Conservation (phyloP, 2,113 vertebrate species). For the Lepus europaeus region DNA sequence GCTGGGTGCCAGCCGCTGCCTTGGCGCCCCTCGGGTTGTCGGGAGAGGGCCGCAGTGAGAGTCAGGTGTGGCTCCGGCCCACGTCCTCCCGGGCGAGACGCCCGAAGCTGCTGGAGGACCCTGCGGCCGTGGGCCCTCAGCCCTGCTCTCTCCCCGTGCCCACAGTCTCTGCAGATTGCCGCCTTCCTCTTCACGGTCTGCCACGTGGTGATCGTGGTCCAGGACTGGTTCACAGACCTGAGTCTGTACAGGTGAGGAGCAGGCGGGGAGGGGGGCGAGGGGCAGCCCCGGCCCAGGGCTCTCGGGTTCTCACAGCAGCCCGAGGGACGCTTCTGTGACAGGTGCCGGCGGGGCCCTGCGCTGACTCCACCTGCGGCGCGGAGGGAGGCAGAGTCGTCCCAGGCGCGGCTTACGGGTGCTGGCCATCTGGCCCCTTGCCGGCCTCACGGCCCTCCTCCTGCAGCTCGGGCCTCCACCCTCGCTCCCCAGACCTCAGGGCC, state of each 20-base stretch:
- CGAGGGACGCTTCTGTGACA: not conserved
- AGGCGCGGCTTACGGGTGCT: not conserved
- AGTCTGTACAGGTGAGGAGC: slow-evolving; percentile 92
- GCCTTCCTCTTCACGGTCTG: slow-evolving; percentile 96
- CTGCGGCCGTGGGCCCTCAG: not conserved
- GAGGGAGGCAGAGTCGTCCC: not conserved
- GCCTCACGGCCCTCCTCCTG: not conserved
- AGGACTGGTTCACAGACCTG: slow-evolving; percentile 96
- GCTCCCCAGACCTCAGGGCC: no score
- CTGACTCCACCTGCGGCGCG: not conserved
- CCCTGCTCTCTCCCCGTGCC: not conserved
- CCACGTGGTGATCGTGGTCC: slow-evolving; percentile 94
- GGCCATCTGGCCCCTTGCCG: fast-evolving
- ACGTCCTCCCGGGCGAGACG: no score
- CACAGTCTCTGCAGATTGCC: slow-evolving; percentile 94
- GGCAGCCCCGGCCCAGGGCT: not conserved
- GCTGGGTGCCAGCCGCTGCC: not conserved
- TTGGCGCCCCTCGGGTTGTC: not conserved
- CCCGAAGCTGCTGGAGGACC: not conserved
- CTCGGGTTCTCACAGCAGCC: not conserved
- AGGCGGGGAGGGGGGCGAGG: fast-evolving
- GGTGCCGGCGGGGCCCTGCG: no score
- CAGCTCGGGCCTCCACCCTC: no score
- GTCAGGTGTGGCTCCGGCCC: not conserved
- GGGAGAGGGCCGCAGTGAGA: not conserved